phyloP scores from a whole-genome alignment of 1,140 invertebrate genomes.

The Hirudo medicinalis region DNA sequence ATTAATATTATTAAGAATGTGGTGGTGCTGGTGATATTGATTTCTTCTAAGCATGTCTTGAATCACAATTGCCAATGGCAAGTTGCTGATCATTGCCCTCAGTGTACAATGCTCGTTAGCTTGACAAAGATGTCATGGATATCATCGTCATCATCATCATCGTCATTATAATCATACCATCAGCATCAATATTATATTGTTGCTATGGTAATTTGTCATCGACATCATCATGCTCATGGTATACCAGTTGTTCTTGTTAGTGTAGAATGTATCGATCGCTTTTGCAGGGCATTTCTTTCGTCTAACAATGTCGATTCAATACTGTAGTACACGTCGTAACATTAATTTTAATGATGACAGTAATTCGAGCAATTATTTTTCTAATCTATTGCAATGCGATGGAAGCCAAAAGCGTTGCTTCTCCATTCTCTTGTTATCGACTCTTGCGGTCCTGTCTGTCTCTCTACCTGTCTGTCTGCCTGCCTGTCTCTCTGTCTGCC shows the following conservation, averaged over 20 bases:
- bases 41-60: too few species aligned
- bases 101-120: not conserved
- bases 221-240: too few species aligned
- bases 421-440: not conserved
- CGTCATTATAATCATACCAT: not conserved
- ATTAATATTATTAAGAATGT: too few species aligned
- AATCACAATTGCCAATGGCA: too few species aligned
- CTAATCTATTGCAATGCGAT: not conserved
- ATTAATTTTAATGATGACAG: not conserved
- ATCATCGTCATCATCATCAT: not conserved
- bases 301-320: not conserved
- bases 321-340: not conserved
- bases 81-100: too few species aligned
- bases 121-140: not conserved
- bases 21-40: too few species aligned
- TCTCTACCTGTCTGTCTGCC: not conserved
- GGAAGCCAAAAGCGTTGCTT: too few species aligned
- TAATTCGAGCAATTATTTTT: not conserved
- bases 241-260: too few species aligned
- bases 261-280: too few species aligned
- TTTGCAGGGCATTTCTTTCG: too few species aligned
- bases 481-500: not conserved
- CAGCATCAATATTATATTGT: too few species aligned
- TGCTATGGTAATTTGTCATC: not conserved
- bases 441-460: too few species aligned